These are phyloP conservation scores for Chaitophorus viminalis DNA, from an alignment of 2,888 invertebrate genomes.

Conservation along the genomic window DNA sequence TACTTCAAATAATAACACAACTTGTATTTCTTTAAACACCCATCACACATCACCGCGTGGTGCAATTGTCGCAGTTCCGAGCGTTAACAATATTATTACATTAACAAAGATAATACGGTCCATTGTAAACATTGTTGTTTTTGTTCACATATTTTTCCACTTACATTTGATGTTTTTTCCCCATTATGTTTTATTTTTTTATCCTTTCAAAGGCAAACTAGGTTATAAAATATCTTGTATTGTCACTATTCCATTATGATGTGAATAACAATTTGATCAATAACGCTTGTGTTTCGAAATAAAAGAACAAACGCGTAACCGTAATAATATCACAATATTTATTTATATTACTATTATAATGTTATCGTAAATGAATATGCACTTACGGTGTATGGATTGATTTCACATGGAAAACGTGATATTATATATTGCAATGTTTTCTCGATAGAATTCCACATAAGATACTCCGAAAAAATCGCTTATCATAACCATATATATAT, in stretches of 20 bases:
- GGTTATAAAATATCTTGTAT: not conserved
- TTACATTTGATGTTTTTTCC: not conserved
- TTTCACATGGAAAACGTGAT: too few relatives aligned
- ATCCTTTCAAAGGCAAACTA: not conserved
- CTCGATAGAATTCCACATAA: too few relatives aligned
- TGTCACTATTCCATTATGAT: not conserved
- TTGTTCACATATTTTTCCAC: not conserved
- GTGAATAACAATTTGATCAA: not conserved
- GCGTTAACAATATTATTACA: not conserved
- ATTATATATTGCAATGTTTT: too few relatives aligned
- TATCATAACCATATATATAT: too few relatives aligned
- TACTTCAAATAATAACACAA: too few relatives aligned
- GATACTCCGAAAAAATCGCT: too few relatives aligned
- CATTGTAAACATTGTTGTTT: not conserved
- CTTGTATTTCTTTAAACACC: too few relatives aligned
- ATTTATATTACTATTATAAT: not conserved
- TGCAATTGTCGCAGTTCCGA: not conserved
- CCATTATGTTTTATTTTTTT: not conserved
- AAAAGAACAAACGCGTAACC: not conserved
- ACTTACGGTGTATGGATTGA: too few relatives aligned
- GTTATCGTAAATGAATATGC: not conserved
- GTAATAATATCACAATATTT: not conserved
- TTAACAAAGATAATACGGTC: not conserved
- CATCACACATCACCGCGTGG: too few relatives aligned
- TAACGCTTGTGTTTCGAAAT: not conserved